Evolutionary conservation across 2,888 invertebrate species (phyloP).

Genomic region (Choreutis nemorana): DNA sequence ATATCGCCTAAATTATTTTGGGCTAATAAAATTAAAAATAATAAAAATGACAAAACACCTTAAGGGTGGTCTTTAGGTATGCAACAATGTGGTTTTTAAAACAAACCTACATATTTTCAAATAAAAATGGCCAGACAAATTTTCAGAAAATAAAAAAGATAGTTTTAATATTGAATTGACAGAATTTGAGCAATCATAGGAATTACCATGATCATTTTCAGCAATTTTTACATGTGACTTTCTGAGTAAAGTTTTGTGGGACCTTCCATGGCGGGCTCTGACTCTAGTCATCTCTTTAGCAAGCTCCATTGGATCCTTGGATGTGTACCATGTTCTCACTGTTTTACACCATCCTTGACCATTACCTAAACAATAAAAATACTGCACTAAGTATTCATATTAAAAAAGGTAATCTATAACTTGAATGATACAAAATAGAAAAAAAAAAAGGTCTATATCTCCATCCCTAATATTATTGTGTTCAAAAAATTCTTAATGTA

Average conservation of each 20-base stretch:
- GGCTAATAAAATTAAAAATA: slow-evolving; percentile 11
- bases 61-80: not conserved
- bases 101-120: not conserved
- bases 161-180: not conserved
- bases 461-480: too few species aligned
- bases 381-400: too few species aligned
- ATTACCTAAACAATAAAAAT: slow-evolving; percentile 28
- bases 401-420: too few species aligned
- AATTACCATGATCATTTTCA: slow-evolving; percentile 49
- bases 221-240: slow-evolving; percentile 67
- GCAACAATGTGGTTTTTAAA: not conserved
- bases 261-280: slow-evolving; percentile 71
- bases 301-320: slow-evolving; percentile 67
- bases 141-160: not conserved
- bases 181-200: not conserved
- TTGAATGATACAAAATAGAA: too few species aligned
- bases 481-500: not conserved
- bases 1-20: too few species aligned
- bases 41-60: slow-evolving; percentile 5
- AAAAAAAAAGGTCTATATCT: too few species aligned
- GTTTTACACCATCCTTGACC: slow-evolving; percentile 72
- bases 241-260: slow-evolving; percentile 75
- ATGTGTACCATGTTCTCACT: slow-evolving; percentile 71
- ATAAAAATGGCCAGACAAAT: not conserved
- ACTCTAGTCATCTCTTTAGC: slow-evolving; percentile 70